Percentiles rank a stretch among this genome's conserved stretches.
Evolutionary conservation across 2,797 vertebrate genomes (phyloP).

Genomic region (Thunnus albacares): DNA sequence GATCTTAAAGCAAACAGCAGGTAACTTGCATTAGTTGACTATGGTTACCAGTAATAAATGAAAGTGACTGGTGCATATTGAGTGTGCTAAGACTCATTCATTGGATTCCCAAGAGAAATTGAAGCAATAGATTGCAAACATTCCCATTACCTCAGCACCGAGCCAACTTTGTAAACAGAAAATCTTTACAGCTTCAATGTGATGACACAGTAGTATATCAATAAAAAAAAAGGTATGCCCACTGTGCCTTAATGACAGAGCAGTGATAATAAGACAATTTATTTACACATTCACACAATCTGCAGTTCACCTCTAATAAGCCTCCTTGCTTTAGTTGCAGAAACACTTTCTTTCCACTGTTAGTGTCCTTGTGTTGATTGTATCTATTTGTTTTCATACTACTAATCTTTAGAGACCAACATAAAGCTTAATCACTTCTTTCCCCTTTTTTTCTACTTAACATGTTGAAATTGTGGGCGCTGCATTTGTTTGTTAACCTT

Average conservation of each 20-base stretch:
- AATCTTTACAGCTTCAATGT: constrained; percentile 38
- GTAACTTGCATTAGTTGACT: constrained; percentile 27
- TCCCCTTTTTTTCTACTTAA: background rate
- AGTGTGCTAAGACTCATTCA: constrained; percentile 15
- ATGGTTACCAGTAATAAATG: constrained; percentile 44
- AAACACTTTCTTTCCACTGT: no score
- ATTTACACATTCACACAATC: constrained; percentile 7
- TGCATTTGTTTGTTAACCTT: constrained; percentile 6
- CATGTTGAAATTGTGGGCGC: background rate
- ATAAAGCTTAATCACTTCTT: background rate
- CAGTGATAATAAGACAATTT: background rate
- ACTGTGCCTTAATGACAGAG: constrained; percentile 20
- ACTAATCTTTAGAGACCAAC: background rate
- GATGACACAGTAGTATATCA: constrained; percentile 39
- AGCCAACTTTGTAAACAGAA: constrained; percentile 47
- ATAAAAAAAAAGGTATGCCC: constrained; percentile 21
- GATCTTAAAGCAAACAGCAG: constrained; percentile 24
- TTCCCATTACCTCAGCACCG: constrained; percentile 47
- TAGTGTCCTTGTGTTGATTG: background rate
- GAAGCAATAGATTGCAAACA: constrained; percentile 43
- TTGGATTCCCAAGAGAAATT: constrained; percentile 37
- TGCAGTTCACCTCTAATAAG: constrained; percentile 14
- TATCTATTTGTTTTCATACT: background rate
- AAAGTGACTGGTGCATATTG: constrained; percentile 26
- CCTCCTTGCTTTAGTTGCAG: background rate